Base-by-base conservation (phyloP, 2,113 vertebrate species). In the Cervus canadensis region DNA sequence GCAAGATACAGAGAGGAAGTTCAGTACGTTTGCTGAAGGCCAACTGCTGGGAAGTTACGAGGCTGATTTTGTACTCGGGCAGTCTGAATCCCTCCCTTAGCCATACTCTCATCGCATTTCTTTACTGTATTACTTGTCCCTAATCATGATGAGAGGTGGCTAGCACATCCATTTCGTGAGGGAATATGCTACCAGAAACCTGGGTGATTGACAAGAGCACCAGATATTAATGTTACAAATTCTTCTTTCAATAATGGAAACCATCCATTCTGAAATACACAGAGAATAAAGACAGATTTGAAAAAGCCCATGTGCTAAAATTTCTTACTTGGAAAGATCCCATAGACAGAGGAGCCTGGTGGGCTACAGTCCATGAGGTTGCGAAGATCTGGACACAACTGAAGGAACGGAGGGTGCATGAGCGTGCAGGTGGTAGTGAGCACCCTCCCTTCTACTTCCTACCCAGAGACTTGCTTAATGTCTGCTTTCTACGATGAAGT, bases 251-350 rank as follows among this genome's bases (percentile, higher is more conserved):
- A 78, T 84, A 97, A 62, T 43, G n/a, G 84, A 62, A 74, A 57
- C 4, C 9, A 26, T 93, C 23, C 56, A 52, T 59, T 97, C 33
- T 14, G 82, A 83, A 86, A 87, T 43, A 52, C 25, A 59, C 1
- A 30, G 36, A 9, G 36, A 96, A 86, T 71, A 57, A 67, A 78
- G 64, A 92, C 2, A 78, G 78, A 92, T 48, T 26, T 45, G 15
- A 71, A 93, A 82, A 57, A 87, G 36, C 71, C 21, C 67, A 89
- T 91, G 89, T 95, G 94, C 36, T 91, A 95, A 96, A 13, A 40
- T 74, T 43, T 76, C 40, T 43, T 43, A 43, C 71, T 40, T 43
- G 23, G 71, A 43, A 76, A 76, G 43, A 43, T 43, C 40, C 40
- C 71, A 43, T 43, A 15, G 71, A 76, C 40, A 76, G 40, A 76